Conservation (phyloP, 2,888 invertebrate genomes). For the Emmelina monodactyla region DNA sequence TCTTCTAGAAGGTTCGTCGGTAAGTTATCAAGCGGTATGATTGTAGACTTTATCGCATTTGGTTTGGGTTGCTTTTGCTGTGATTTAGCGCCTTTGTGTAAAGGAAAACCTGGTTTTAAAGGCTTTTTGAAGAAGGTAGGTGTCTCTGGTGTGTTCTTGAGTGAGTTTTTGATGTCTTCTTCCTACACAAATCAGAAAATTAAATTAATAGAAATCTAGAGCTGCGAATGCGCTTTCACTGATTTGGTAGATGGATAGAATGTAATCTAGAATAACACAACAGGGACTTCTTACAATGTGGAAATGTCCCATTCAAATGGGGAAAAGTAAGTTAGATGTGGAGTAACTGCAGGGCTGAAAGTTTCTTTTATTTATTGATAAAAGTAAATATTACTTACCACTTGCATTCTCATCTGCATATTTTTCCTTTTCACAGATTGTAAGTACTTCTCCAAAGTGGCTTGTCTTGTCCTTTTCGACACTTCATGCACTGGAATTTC, state of each 20-base stretch:
- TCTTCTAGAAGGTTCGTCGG: constrained; percentile 37
- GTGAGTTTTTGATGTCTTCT: neutral
- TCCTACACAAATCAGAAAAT: neutral
- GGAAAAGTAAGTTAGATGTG: too few relatives aligned
- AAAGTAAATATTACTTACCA: too few relatives aligned
- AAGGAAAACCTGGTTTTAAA: neutral
- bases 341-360: too few relatives aligned
- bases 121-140: neutral
- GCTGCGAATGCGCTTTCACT: neutral
- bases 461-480: constrained; percentile 26
- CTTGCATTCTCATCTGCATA: constrained; percentile 26
- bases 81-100: neutral
- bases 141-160: neutral
- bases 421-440: constrained; percentile 33
- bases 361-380: too few relatives aligned
- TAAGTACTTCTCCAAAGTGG: constrained; percentile 29
- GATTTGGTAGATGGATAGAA: neutral
- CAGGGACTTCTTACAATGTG: too few relatives aligned
- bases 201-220: neutral
- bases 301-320: too few relatives aligned
- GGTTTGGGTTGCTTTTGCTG: neutral
- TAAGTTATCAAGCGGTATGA: constrained; percentile 19
- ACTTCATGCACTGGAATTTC: constrained; percentile 26
- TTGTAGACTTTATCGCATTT: neutral
- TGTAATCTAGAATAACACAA: too few relatives aligned